These are phyloP conservation scores for Alectura lathami DNA, from an alignment of 2,113 vertebrate species.

Conservation along the genomic window DNA sequence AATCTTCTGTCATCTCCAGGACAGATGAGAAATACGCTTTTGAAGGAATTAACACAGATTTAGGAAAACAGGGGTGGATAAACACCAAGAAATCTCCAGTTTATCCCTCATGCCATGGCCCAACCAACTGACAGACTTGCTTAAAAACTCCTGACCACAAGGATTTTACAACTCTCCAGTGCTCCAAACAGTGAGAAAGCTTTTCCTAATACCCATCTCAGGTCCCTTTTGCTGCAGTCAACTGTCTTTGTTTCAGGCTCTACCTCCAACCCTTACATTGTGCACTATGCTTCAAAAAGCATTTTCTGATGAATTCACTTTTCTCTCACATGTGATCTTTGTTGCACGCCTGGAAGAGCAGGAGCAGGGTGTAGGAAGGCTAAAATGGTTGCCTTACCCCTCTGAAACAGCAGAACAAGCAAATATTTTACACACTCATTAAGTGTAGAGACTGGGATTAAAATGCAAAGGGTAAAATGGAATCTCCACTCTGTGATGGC, in stretches of 20 bases:
- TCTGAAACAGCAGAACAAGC: background rate
- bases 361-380: background rate
- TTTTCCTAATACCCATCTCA: background rate
- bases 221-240: background rate
- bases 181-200: background rate
- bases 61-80: background rate
- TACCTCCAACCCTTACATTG: background rate
- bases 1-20: background rate
- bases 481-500: fast-evolving
- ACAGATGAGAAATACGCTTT: background rate
- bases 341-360: background rate
- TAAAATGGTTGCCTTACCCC: background rate
- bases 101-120: background rate
- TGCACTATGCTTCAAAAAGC: background rate
- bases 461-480: background rate
- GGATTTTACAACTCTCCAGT: background rate
- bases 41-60: background rate
- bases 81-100: background rate
- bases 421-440: background rate
- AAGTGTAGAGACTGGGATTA: background rate
- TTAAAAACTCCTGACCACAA: background rate
- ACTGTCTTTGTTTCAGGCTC: background rate
- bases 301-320: background rate
- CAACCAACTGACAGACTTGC: background rate
- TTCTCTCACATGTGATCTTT: background rate